Base-by-base conservation (phyloP, 2,888 invertebrate species). In the Dryocosmus kuriphilus region DNA sequence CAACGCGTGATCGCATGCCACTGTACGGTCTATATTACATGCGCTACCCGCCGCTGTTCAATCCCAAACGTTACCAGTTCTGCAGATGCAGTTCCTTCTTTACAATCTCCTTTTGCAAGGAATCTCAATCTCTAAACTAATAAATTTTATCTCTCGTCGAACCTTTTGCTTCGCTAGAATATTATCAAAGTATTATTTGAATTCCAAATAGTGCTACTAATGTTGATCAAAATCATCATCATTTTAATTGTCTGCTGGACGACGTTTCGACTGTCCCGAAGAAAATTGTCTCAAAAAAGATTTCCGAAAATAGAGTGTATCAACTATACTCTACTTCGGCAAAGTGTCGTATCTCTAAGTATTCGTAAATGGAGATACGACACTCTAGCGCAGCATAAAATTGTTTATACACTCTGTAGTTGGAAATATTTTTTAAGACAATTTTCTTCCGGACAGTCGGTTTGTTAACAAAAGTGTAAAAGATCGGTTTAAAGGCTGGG, bases 1-100 rank as follows among this genome's bases (percentile, higher is more conserved):
- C 89, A 89, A 84, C 84, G 84, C 83, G 82, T 82, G 82, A 85
- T 87, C 81, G 71, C 71, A 65, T 81, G 79, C 74, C 55, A 80
- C 61, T 76, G 74, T 74, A 77, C 77, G 82, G 82, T 82, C 82
- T 82, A 82, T 82, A 80, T 82, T 82, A 80, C 76, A 51, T 63
- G 30, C 30, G 65, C 63, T 75, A 76, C 67, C 63, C 67, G 63
- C 67, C 67, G 67, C 71, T 71, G 71, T 71, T 14, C 46, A 71
- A 71, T 51, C 32, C n/a, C 30, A 78, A 74, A 78, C 46, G 77
- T 76, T 74, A 76, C 79, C 73, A 71, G 77, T 76, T 74, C 57
- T 79, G 74, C 74, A 78, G 30, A 62, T 75, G 61, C 61, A 60
- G 60, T n/a, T 71, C 41, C 16, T 67, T 67, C 67, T 67, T 67